phyloP scores from a whole-genome alignment of 2,113 vertebrate genomes.

The Xenus cinereus region DNA sequence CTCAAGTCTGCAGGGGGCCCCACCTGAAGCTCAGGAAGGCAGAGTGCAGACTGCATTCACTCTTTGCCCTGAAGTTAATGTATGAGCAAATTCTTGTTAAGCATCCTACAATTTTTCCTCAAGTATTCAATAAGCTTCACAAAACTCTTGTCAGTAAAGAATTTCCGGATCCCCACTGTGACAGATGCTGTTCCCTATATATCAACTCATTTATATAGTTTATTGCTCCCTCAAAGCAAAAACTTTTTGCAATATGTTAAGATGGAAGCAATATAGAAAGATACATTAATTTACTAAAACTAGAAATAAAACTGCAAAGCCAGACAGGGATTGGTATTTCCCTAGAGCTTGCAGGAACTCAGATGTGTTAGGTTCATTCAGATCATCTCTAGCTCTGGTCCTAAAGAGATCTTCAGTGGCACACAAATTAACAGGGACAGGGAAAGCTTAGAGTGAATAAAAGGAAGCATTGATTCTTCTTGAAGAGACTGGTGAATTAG shows the following conservation, averaged over 20 bases:
- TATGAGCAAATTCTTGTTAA: not conserved
- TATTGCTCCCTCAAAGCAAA: not conserved
- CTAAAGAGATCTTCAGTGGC: not conserved
- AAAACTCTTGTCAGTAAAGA: not conserved
- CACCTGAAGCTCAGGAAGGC: not conserved
- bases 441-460: not conserved
- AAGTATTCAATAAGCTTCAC: not conserved
- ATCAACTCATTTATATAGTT: not conserved
- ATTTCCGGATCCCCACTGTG: not conserved
- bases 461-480: not conserved
- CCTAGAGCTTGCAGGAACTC: not conserved
- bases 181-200: not conserved
- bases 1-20: not conserved
- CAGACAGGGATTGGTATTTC: not conserved
- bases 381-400: not conserved
- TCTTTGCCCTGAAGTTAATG: not conserved
- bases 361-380: not conserved
- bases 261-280: not conserved
- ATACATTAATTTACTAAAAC: not conserved
- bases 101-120: not conserved
- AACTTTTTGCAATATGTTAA: not conserved
- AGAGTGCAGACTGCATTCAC: not conserved
- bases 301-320: not conserved
- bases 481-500: not conserved
- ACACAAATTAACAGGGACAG: not conserved